Conservation (phyloP, 2,113 vertebrate genomes). For the Pogonocichla stellata region DNA sequence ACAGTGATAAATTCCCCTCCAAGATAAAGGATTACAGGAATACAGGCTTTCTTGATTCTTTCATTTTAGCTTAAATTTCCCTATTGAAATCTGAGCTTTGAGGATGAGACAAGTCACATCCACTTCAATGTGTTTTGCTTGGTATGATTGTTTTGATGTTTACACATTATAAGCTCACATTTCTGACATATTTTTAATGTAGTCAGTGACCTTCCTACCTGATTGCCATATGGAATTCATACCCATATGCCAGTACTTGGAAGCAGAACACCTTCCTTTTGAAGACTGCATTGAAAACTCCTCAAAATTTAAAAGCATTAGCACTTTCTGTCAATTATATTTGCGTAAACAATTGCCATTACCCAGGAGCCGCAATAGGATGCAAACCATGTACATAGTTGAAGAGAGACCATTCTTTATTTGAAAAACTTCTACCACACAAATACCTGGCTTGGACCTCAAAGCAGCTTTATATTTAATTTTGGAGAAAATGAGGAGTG, state of each 20-base stretch:
- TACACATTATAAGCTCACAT: not conserved
- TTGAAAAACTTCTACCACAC: not conserved
- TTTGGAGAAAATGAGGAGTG: not conserved
- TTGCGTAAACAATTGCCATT: not conserved
- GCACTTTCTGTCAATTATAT: not conserved
- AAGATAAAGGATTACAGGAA: conserved; percentile 13
- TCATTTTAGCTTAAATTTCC: not conserved
- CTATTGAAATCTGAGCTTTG: conserved; percentile 35
- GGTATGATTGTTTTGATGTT: not conserved
- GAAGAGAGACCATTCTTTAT: not conserved
- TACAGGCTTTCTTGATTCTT: not conserved
- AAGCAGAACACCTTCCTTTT: not conserved
- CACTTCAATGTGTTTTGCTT: not conserved
- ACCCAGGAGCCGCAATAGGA: not conserved
- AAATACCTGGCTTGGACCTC: not conserved
- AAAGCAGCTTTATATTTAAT: not conserved
- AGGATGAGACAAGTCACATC: not conserved
- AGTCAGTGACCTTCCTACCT: not conserved
- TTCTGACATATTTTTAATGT: not conserved
- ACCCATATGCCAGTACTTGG: not conserved
- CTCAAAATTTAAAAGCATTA: conserved; percentile 3
- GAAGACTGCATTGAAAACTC: not conserved
- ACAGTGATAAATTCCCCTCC: not conserved
- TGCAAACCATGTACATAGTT: not conserved
- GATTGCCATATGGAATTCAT: not conserved